These are phyloP conservation scores for Xiphias gladius DNA, from an alignment of 2,113 vertebrate species.

Conservation along the genomic window DNA sequence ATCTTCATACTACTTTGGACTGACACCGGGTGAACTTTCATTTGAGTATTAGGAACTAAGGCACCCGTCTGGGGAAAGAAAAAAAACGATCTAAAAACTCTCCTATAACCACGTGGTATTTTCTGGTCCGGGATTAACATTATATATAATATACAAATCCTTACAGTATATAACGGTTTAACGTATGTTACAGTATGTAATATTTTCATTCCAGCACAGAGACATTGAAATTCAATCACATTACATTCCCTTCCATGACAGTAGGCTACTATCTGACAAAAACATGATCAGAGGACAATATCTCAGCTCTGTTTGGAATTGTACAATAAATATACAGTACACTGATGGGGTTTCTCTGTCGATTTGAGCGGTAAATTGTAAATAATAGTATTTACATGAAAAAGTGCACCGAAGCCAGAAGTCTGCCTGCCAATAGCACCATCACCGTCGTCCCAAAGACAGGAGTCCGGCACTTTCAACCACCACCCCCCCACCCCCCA, in stretches of 20 bases:
- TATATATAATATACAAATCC: slow-evolving; percentile 63
- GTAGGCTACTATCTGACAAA: slow-evolving; percentile 65
- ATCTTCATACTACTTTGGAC: slow-evolving; percentile 17
- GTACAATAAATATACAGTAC: slow-evolving; percentile 84
- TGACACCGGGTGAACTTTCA: slow-evolving; percentile 29
- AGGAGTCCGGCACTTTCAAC: slow-evolving; percentile 10
- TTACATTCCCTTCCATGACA: slow-evolving; percentile 73
- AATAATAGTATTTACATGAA: slow-evolving; percentile 70
- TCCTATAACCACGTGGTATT: slow-evolving; percentile 40
- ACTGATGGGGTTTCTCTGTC: slow-evolving; percentile 63
- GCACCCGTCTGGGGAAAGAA: slow-evolving; percentile 47
- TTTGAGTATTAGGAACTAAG: slow-evolving; percentile 47
- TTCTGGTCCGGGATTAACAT: slow-evolving; percentile 65
- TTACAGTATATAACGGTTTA: slow-evolving; percentile 67
- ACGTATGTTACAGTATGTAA: slow-evolving; percentile 70
- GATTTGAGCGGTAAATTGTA: slow-evolving; percentile 55
- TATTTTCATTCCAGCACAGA: slow-evolving; percentile 72
- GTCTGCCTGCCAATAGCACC: slow-evolving; percentile 70
- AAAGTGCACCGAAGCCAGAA: slow-evolving; percentile 70
- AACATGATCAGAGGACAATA: slow-evolving; percentile 48
- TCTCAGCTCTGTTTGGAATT: slow-evolving; percentile 67
- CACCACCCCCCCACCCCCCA: too few species aligned
- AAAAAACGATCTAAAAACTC: slow-evolving; percentile 22
- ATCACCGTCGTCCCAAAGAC: slow-evolving; percentile 57
- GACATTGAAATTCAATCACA: slow-evolving; percentile 57